Evolutionary conservation across 35 echinoderm and acorn worm species (phyloP).

Genomic region (Hemicentrotus pulcherrimus): DNA sequence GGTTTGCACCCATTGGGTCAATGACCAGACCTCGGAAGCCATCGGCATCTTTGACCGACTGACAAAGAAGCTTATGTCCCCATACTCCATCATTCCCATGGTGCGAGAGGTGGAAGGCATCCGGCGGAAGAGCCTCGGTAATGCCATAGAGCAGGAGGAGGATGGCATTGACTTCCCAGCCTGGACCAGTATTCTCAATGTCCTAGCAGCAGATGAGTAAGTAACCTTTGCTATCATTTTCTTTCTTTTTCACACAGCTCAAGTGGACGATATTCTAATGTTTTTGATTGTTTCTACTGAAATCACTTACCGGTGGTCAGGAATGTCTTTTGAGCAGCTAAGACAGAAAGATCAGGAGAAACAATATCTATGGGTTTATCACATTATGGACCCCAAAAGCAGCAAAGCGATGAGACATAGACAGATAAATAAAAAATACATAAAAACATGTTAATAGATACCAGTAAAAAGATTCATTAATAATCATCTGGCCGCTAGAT

Average conservation of each 20-base stretch:
- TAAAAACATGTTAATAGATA: too few relatives aligned
- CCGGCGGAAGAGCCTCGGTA: slow-evolving; percentile 54
- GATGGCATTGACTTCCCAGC: slow-evolving; percentile 73
- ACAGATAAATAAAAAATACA: too few relatives aligned
- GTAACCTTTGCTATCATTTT: slow-evolving; percentile 27
- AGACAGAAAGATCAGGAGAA: too few relatives aligned
- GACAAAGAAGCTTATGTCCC: slow-evolving; percentile 70
- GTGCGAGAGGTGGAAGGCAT: slow-evolving; percentile 65
- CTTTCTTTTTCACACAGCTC: neutral
- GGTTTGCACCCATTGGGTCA: slow-evolving; percentile 88
- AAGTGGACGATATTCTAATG: too few relatives aligned
- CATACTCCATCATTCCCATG: slow-evolving; percentile 79
- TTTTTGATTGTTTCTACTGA: neutral
- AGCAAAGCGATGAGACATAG: too few relatives aligned
- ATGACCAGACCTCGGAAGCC: slow-evolving; percentile 66
- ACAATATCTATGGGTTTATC: too few relatives aligned
- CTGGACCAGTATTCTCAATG: slow-evolving; percentile 86
- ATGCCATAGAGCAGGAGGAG: slow-evolving; percentile 45
- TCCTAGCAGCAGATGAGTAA: slow-evolving; percentile 90
- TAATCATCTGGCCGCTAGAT: too few relatives aligned
- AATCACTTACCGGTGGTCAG: neutral
- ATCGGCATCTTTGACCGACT: slow-evolving; percentile 82
- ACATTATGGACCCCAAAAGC: too few relatives aligned
- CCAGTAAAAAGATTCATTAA: too few relatives aligned
- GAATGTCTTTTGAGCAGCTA: neutral